A percentile compares a stretch with the other conserved stretches of the same genome.
phyloP scores from a whole-genome alignment of 2,888 invertebrate genomes.

The Dynastes grantii region DNA sequence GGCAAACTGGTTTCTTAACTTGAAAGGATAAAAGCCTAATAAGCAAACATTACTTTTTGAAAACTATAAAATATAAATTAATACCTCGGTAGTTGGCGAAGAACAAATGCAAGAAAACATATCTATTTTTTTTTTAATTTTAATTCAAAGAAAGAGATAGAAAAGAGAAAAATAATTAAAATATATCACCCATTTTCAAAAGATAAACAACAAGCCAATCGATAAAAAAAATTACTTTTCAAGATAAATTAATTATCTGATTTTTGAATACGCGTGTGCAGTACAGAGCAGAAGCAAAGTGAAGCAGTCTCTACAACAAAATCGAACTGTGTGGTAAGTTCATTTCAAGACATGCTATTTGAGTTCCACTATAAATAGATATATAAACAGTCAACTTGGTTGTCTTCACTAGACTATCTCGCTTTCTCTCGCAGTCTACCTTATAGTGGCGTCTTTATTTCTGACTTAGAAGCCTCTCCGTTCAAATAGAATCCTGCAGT shows the following conservation, averaged over 20 bases:
- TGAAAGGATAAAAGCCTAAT: constrained; percentile 14
- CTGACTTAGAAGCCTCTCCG: constrained; percentile 33
- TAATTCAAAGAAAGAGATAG: constrained; percentile 36
- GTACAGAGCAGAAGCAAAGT: constrained; percentile 40
- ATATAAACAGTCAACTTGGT: constrained; percentile 48
- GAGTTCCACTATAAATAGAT: constrained; percentile 52
- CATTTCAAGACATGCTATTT: constrained; percentile 52
- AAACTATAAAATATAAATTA: constrained; percentile 41
- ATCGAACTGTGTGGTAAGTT: constrained; percentile 51
- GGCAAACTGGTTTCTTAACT: background rate
- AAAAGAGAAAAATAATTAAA: constrained; percentile 48
- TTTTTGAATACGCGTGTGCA: constrained; percentile 38
- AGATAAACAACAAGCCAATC: constrained; percentile 42
- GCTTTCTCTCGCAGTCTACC: background rate
- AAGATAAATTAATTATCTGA: constrained; percentile 41
- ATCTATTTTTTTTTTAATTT: constrained; percentile 43
- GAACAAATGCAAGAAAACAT: constrained; percentile 60
- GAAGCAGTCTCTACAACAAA: constrained; percentile 47
- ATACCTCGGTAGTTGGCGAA: constrained; percentile 56
- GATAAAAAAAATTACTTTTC: constrained; percentile 39
- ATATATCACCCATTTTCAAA: constrained; percentile 47
- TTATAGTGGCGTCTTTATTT: background rate
- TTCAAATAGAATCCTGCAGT: constrained; percentile 44
- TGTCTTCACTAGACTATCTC: constrained; percentile 44
- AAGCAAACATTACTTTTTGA: constrained; percentile 28